Evolutionary conservation across 2,113 vertebrate species (phyloP).

Genomic region (Equus przewalskii): DNA sequence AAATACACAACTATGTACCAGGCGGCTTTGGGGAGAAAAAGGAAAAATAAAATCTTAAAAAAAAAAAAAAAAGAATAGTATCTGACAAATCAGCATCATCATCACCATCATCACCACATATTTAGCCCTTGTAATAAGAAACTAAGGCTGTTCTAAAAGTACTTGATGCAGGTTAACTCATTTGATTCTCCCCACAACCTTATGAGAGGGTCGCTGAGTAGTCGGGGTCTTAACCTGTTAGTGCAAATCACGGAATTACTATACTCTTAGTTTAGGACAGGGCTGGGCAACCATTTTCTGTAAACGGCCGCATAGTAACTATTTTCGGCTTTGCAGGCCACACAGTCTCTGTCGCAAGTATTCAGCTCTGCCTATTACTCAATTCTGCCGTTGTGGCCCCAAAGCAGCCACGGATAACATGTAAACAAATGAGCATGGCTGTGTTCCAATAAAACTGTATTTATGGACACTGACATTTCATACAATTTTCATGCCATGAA

Average conservation of each 20-base stretch:
- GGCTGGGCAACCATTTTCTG: slow-evolving; percentile 19
- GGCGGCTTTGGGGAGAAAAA: no score
- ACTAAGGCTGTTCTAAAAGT: neutral
- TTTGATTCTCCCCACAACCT: neutral
- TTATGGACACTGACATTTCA: slow-evolving; percentile 28
- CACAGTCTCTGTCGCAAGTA: slow-evolving; percentile 59
- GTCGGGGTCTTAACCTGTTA: neutral
- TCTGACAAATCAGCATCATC: neutral
- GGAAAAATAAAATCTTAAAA: no score
- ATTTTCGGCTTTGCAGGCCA: slow-evolving; percentile 32
- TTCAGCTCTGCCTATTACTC: neutral
- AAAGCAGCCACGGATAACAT: slow-evolving; percentile 37
- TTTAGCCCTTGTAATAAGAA: neutral
- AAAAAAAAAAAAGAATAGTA: neutral
- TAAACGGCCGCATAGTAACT: slow-evolving; percentile 55
- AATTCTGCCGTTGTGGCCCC: slow-evolving; percentile 18
- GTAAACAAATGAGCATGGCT: slow-evolving; percentile 22
- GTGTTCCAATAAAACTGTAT: slow-evolving; percentile 64
- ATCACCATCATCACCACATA: neutral
- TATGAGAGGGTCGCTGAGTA: neutral
- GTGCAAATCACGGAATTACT: neutral
- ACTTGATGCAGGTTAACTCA: neutral
- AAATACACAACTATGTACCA: no score
- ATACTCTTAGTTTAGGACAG: slow-evolving; percentile 1
- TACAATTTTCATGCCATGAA: slow-evolving; percentile 6